phyloP scores from a whole-genome alignment of 2,888 invertebrate genomes.

The Teleiodes luculella region DNA sequence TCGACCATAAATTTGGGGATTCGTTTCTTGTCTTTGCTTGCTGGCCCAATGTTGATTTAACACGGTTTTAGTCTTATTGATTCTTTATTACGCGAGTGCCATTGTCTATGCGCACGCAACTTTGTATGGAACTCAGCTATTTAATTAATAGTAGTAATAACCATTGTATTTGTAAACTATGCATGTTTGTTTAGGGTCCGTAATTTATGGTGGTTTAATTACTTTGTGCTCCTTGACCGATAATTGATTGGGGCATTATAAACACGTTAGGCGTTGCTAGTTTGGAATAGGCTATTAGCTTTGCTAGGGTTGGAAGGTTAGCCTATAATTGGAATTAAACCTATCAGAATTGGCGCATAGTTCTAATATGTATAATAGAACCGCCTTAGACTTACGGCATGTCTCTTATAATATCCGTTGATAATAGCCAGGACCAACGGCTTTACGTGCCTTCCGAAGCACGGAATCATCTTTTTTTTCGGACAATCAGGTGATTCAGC shows the following conservation, averaged over 20 bases:
- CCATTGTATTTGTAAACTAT: slow-evolving; percentile 44
- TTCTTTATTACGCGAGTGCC: slow-evolving; percentile 68
- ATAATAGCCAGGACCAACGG: too few species aligned
- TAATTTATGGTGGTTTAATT: slow-evolving; percentile 14
- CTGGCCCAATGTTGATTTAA: slow-evolving; percentile 77
- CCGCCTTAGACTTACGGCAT: too few species aligned
- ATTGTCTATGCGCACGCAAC: slow-evolving; percentile 71
- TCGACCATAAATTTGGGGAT: slow-evolving; percentile 73
- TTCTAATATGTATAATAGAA: too few species aligned
- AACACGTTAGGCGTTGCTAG: background rate
- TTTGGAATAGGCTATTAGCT: too few species aligned
- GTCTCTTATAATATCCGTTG: too few species aligned
- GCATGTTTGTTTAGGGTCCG: slow-evolving; percentile 32
- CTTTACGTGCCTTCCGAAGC: too few species aligned
- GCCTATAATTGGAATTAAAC: too few species aligned
- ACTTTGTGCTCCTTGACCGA: slow-evolving; percentile 3
- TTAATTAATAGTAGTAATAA: slow-evolving; percentile 71
- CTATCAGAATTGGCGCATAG: too few species aligned
- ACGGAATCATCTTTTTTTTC: too few species aligned
- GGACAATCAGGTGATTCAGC: too few species aligned
- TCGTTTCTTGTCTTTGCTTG: slow-evolving; percentile 74
- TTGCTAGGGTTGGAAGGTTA: too few species aligned
- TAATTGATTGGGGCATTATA: slow-evolving; percentile 2
- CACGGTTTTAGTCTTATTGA: slow-evolving; percentile 78
- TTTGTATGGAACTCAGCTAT: slow-evolving; percentile 27